Base-by-base conservation (phyloP, 1,140 invertebrate species). In the Holotrichia oblita region DNA sequence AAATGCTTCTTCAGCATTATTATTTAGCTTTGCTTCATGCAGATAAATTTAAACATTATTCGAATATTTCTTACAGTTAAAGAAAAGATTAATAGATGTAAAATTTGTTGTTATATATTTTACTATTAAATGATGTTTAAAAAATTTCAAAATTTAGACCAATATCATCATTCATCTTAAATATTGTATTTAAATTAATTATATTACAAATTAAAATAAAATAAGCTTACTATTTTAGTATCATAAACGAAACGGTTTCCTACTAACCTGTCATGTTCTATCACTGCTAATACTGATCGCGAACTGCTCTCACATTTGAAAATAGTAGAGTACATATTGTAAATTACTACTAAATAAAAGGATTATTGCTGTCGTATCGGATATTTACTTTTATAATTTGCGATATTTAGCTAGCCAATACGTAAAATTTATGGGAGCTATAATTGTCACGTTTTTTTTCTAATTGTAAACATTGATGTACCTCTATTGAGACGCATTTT, bases 251-350 rank as follows among this genome's bases (percentile, higher is more conserved):
- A n/a, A n/a, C 48, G 48, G 1, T n/a, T 55, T 55, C 4, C 17
- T 55, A 69, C 61, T 69, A 69, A 69, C 61, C 61, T 69, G 22
- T 69, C 61, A 69, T 69, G 20, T 69, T 69, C 27, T 69, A n/a
- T 10, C 61, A 69, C 61, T 14, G 22, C 22, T 9, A 20, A 22
- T 34, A 69, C 61, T 69, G 17, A 27, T 69, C 27, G 9, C 22
- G 20, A 24, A 69, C 48, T 55, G 14, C 48, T 55, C 0, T 17
- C 48, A 55, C 48, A 55, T 55, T 55, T 55, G 48, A 55, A 34
- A 55, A 55, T 55, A 55, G 1, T n/a, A 17, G 14, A n/a, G 48
- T 55, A 55, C 48, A n/a, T n/a, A 55, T 55, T 55, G 14, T 44
- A 44, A 14, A 44, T 44, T 44, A 55, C 9, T n/a, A 55, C 48